phyloP scores from a whole-genome alignment of 2,888 invertebrate species.

The Trachelus stipa region DNA sequence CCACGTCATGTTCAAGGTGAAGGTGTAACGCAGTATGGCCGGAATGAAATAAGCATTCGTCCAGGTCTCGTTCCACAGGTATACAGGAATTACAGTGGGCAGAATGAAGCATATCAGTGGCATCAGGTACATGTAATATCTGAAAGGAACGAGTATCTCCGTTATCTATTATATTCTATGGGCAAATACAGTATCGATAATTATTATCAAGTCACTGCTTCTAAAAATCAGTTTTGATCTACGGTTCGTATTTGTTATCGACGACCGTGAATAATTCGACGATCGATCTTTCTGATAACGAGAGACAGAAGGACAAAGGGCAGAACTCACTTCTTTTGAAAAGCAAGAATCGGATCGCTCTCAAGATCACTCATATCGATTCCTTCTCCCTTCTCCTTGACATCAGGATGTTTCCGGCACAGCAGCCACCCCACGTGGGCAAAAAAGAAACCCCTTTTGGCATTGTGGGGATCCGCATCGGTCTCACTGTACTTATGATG shows the following conservation, averaged over 20 bases:
- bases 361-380: constrained; percentile 88
- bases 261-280: no score
- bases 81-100: constrained; percentile 78
- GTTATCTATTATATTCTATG: neutral
- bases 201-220: neutral
- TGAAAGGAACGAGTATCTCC: constrained; percentile 45
- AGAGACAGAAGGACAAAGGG: neutral
- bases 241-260: no score
- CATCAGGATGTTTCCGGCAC: constrained; percentile 90
- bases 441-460: constrained; percentile 94
- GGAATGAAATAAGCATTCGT: constrained; percentile 76
- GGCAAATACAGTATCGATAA: neutral
- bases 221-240: no score
- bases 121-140: constrained; percentile 78
- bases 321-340: constrained; percentile 85
- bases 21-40: constrained; percentile 77
- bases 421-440: constrained; percentile 96
- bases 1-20: constrained; percentile 88
- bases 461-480: constrained; percentile 94
- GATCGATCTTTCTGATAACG: neutral
- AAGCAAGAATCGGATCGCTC: constrained; percentile 83
- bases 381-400: constrained; percentile 86
- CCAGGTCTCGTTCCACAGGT: constrained; percentile 78
- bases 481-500: constrained; percentile 96
- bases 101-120: constrained; percentile 77